phyloP scores from a whole-genome alignment of 2,888 invertebrate genomes.

The Scrobipalpa atriplicella region DNA sequence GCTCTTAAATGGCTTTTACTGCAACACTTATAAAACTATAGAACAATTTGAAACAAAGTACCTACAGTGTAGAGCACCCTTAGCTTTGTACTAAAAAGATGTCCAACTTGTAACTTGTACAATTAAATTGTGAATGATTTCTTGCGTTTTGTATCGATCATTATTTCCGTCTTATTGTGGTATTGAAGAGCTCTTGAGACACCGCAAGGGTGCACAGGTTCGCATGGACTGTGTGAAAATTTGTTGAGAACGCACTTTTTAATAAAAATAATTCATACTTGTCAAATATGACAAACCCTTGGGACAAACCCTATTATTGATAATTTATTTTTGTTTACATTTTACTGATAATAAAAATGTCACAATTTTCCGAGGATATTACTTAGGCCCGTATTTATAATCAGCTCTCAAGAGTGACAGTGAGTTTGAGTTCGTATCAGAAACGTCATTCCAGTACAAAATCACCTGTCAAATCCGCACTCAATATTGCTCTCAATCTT shows the following conservation, averaged over 20 bases:
- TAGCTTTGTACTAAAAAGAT: slow-evolving; percentile 71
- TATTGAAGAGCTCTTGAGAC: background rate
- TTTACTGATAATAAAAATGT: too few relatives aligned
- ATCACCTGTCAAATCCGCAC: too few relatives aligned
- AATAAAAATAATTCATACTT: too few relatives aligned
- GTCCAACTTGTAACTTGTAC: slow-evolving; percentile 57
- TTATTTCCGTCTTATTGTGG: slow-evolving; percentile 41
- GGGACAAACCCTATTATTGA: too few relatives aligned
- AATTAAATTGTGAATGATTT: slow-evolving; percentile 61
- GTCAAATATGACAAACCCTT: too few relatives aligned
- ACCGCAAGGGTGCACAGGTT: background rate
- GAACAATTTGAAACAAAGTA: slow-evolving; percentile 71
- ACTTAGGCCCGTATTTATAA: too few relatives aligned
- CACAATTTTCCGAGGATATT: too few relatives aligned
- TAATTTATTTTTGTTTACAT: too few relatives aligned
- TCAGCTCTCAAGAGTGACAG: too few relatives aligned
- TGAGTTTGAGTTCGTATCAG: too few relatives aligned
- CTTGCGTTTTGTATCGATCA: slow-evolving; percentile 74
- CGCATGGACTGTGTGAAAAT: slow-evolving; percentile 8
- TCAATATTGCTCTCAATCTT: too few relatives aligned
- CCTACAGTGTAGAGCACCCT: slow-evolving; percentile 64
- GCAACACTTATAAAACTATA: slow-evolving; percentile 57
- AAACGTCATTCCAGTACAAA: too few relatives aligned
- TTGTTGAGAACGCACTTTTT: background rate
- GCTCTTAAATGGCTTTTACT: slow-evolving; percentile 53